phyloP scores from a whole-genome alignment of 2,888 invertebrate genomes.

The Neuroscelio doddi region DNA sequence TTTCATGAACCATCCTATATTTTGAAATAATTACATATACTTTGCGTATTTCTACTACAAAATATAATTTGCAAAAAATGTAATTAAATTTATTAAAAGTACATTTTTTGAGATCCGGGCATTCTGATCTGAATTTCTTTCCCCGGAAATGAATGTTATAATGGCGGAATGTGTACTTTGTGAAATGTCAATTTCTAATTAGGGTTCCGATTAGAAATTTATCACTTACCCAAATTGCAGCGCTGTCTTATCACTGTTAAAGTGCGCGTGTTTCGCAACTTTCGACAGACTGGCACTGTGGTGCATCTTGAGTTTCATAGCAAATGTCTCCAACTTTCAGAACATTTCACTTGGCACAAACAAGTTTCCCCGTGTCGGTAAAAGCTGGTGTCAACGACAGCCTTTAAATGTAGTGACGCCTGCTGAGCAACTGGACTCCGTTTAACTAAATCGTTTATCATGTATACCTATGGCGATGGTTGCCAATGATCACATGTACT shows the following conservation, averaged over 20 bases:
- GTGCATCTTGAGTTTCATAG: neutral
- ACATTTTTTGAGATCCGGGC: too few species aligned
- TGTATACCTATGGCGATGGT: neutral
- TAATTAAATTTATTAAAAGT: too few species aligned
- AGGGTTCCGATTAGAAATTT: neutral
- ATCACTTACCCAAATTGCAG: slow-evolving; percentile 1
- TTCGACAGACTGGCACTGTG: neutral
- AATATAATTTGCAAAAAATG: too few species aligned
- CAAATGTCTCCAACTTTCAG: slow-evolving; percentile 15
- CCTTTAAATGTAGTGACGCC: slow-evolving; percentile 15
- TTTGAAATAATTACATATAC: too few species aligned
- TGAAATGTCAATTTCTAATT: neutral
- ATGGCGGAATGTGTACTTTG: too few species aligned
- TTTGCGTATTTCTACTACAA: too few species aligned
- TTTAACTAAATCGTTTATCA: slow-evolving; percentile 24
- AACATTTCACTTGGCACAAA: slow-evolving; percentile 14
- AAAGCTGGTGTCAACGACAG: neutral
- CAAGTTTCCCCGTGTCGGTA: slow-evolving; percentile 15
- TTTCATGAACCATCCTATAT: too few species aligned
- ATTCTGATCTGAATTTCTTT: too few species aligned
- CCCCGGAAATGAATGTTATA: too few species aligned
- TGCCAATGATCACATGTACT: too few species aligned
- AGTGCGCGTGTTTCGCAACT: slow-evolving; percentile 2
- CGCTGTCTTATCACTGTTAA: neutral
- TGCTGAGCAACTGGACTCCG: slow-evolving; percentile 14